Base-by-base conservation (phyloP, 1,140 invertebrate species). In the Hylaeus anthracinus region DNA sequence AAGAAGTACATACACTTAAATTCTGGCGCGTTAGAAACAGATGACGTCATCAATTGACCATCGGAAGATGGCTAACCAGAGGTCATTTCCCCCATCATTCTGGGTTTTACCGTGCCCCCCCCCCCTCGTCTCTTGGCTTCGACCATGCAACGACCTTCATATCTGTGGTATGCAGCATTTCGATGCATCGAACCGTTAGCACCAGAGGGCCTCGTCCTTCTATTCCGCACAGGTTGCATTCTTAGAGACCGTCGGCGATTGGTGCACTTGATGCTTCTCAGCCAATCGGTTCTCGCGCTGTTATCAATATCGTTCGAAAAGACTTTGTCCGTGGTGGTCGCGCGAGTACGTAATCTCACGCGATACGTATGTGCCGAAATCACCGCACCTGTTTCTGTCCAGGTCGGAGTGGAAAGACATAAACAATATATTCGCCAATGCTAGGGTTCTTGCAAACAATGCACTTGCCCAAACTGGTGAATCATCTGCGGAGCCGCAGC, bases 401-500 rank as follows among this genome's bases (percentile, higher is more conserved):
- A 15, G 12, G 15, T 53, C 12, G 14, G 0, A 58, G 63, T 74
- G 55, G 58, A 74, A 60, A 74, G 61, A 45, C 63, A 75, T 80
- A 75, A 80, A 51, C 64, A 66, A 67, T 74, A 67, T 67, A 80
- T 74, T 67, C 60, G 43, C 39, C 78, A 72, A 51, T 53, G 45
- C 78, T 80, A 74, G 78, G 78, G 78, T 80, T 74, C 78, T 80
- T 60, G 63, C 71, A 66, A 75, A 80, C 78, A 80, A 80, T 80
- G 78, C 78, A 74, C 72, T 80, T 80, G 61, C 71, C 63, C 15
- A 80, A 80, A 74, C 78, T 80, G 63, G 63, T 67, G 64, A 66
- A 74, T 80, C 72, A 51, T 45, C 64, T 51, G 58, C 48, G 64
- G 37, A 45, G 51, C 64, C 69, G 63, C 61, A 75, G 72, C 64